These are phyloP conservation scores for Odobenus rosmarus DNA, from an alignment of 2,113 vertebrate species.

Conservation along the genomic window DNA sequence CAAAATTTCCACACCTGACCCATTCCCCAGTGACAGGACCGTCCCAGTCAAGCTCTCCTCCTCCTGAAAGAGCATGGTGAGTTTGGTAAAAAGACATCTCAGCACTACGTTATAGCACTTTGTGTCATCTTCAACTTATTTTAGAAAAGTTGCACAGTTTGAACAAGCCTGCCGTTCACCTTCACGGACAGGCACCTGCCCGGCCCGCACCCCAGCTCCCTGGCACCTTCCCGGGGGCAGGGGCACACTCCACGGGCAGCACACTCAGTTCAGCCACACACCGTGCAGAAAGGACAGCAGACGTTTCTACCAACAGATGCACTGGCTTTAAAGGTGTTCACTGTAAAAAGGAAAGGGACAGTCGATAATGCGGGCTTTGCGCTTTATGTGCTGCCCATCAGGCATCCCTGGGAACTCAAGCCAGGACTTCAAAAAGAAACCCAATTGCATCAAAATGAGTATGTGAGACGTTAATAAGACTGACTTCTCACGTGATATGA, in stretches of 20 bases:
- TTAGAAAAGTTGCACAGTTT: fast-evolving
- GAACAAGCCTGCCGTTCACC: fast-evolving
- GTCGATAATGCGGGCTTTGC: fast-evolving
- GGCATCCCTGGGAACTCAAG: neutral
- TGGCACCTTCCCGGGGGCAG: neutral
- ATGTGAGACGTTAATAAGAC: fast-evolving
- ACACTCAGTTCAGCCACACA: fast-evolving
- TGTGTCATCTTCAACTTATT: neutral
- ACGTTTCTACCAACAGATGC: fast-evolving
- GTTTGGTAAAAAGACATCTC: neutral
- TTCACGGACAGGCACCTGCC: fast-evolving
- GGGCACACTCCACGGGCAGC: fast-evolving
- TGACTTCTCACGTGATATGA: fast-evolving
- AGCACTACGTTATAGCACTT: fast-evolving
- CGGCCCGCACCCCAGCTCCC: too few relatives aligned
- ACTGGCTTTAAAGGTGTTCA: too few relatives aligned
- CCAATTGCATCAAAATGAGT: neutral
- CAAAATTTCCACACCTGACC: neutral
- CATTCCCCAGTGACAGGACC: fast-evolving
- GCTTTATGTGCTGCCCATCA: fast-evolving
- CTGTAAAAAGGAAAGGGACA: neutral
- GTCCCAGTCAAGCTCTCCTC: neutral
- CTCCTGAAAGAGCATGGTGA: fast-evolving
- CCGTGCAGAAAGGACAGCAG: fast-evolving
- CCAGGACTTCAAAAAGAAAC: neutral